Evolutionary conservation across 1,140 invertebrate species (phyloP).

Genomic region (Rhyzopertha dominica): DNA sequence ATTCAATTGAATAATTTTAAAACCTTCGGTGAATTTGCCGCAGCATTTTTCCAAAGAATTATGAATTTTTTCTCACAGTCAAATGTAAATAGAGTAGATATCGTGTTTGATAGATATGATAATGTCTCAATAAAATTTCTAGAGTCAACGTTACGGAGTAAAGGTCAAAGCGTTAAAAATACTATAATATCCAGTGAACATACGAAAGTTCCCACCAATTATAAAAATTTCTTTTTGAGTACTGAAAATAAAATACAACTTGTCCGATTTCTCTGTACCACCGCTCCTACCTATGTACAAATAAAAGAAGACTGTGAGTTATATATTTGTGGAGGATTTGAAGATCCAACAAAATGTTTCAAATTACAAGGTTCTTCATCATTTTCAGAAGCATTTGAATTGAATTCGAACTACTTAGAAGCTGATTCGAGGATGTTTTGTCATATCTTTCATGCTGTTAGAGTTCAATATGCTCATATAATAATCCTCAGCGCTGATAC

Average conservation of each 20-base stretch:
- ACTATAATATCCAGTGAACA: slow-evolving; percentile 18
- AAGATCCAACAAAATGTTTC: slow-evolving; percentile 28
- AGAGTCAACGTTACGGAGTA: slow-evolving; percentile 20
- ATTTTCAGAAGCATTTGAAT: slow-evolving; percentile 23
- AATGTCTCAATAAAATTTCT: slow-evolving; percentile 22
- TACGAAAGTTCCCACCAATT: slow-evolving; percentile 19
- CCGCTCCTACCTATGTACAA: slow-evolving; percentile 18
- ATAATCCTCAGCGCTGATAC: slow-evolving; percentile 11
- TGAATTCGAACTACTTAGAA: slow-evolving; percentile 23
- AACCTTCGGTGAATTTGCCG: slow-evolving; percentile 1
- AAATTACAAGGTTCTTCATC: slow-evolving; percentile 22
- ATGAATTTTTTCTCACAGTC: neutral
- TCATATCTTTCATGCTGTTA: slow-evolving; percentile 5
- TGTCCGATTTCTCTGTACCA: slow-evolving; percentile 19
- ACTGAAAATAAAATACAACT: slow-evolving; percentile 24
- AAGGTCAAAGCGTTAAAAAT: slow-evolving; percentile 23
- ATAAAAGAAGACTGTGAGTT: slow-evolving; percentile 20
- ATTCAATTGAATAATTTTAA: slow-evolving; percentile 7
- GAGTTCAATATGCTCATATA: neutral
- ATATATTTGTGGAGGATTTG: slow-evolving; percentile 27
- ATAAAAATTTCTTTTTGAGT: slow-evolving; percentile 20
- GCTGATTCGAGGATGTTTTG: slow-evolving; percentile 8
- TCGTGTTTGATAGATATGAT: too few species aligned
- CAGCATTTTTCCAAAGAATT: slow-evolving; percentile 7
- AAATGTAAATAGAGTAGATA: neutral